These are phyloP conservation scores for Selenia dentaria DNA, from an alignment of 2,888 invertebrate species.

Conservation along the genomic window DNA sequence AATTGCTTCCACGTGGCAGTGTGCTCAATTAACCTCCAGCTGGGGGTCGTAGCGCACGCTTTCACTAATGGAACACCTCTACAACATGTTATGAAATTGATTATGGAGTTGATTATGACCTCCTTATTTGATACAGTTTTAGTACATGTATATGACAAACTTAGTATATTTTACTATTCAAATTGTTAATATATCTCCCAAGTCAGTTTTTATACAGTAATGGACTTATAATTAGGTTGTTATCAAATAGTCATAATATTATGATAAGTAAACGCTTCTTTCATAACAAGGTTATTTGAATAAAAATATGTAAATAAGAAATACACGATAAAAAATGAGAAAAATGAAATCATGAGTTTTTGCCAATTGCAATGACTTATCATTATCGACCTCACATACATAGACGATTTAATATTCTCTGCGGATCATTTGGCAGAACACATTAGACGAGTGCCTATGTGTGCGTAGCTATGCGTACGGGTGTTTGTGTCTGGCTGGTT, in stretches of 20 bases:
- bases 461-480: conserved; percentile 63
- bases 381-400: conserved; percentile 20
- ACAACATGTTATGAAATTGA: conserved; percentile 44
- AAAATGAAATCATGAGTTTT: too few species aligned
- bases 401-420: conserved; percentile 63
- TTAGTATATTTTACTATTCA: too few species aligned
- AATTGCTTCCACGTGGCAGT: conserved; percentile 78
- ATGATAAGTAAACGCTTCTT: too few species aligned
- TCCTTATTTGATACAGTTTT: not conserved
- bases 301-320: too few species aligned
- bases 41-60: conserved; percentile 59
- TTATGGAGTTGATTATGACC: conserved; percentile 28
- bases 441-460: conserved; percentile 64
- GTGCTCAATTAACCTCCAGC: conserved; percentile 69
- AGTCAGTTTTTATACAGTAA: too few species aligned
- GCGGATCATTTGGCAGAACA: conserved; percentile 80
- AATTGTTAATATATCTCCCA: too few species aligned
- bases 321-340: too few species aligned
- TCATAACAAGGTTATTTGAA: too few species aligned
- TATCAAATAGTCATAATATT: too few species aligned
- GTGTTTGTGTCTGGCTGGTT: conserved; percentile 58
- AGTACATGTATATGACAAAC: too few species aligned
- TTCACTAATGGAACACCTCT: conserved; percentile 56
- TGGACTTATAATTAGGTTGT: too few species aligned
- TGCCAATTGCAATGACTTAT: conserved; percentile 17